Percentiles rank a stretch among this genome's conserved stretches.
These are phyloP conservation scores for Gadopsis marmoratus DNA, from an alignment of 2,797 vertebrate genomes.

Conservation along the genomic window DNA sequence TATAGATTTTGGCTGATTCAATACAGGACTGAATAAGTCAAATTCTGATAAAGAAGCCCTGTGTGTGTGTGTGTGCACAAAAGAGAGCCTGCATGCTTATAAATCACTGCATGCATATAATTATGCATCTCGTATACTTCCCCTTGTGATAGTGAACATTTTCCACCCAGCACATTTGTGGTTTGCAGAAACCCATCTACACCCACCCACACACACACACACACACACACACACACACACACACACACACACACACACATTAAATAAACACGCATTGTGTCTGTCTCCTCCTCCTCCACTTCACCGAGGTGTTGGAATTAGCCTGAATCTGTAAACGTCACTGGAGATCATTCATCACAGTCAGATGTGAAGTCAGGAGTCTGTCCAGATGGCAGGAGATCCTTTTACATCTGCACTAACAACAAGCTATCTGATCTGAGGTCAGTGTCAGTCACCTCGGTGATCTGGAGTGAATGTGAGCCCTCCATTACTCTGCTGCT, in stretches of 20 bases:
- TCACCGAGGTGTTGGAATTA: constrained; percentile 32
- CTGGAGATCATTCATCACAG: constrained; percentile 41
- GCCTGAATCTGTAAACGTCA: constrained; percentile 51
- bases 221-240: constrained; percentile 38
- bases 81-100: background rate
- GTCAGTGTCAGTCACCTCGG: constrained; percentile 56
- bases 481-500: constrained; percentile 41
- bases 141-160: background rate
- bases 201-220: constrained; percentile 6
- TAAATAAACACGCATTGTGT: constrained; percentile 60
- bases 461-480: constrained; percentile 63
- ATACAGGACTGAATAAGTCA: background rate
- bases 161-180: background rate
- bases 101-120: constrained; percentile 17
- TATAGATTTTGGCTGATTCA: background rate
- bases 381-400: constrained; percentile 63
- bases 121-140: background rate
- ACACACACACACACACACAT: constrained; percentile 34
- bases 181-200: constrained; percentile 9
- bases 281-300: constrained; percentile 34
- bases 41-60: background rate
- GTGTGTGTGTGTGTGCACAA: background rate
- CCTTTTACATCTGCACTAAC: constrained; percentile 58
- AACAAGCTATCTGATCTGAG: constrained; percentile 68
- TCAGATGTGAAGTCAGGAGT: constrained; percentile 60